A percentile compares a stretch with the other conserved stretches of the same genome.
phyloP scores from a whole-genome alignment of 2,888 invertebrate species.

The Cepaea hortensis region DNA sequence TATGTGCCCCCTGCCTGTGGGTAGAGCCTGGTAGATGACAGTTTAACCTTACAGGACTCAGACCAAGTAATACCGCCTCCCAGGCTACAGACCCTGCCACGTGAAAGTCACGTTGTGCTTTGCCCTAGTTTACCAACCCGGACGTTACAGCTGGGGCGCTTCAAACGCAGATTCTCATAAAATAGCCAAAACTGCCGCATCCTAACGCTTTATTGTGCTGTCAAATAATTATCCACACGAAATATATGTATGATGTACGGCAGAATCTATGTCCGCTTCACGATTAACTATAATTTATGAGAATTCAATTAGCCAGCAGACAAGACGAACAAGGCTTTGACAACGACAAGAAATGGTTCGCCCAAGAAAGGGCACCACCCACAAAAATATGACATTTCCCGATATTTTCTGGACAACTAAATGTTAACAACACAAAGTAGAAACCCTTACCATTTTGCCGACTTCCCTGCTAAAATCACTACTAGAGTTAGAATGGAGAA shows the following conservation, averaged over 20 bases:
- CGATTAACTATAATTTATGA: neutral
- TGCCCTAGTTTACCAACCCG: conserved; percentile 2
- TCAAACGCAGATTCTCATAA: too few species aligned
- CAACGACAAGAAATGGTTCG: neutral
- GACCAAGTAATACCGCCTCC: too few species aligned
- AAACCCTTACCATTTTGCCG: conserved; percentile 44
- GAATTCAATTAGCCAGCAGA: neutral
- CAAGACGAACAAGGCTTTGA: neutral
- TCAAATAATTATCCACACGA: too few species aligned
- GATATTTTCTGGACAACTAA: neutral
- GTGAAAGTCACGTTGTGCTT: conserved; percentile 26
- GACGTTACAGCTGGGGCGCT: neutral
- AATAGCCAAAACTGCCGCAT: too few species aligned
- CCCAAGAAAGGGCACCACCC: neutral
- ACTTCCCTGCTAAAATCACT: conserved; percentile 35
- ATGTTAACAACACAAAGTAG: neutral
- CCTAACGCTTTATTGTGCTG: too few species aligned
- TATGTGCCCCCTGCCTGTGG: too few species aligned
- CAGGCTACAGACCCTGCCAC: neutral
- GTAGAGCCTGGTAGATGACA: too few species aligned
- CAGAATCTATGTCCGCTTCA: neutral
- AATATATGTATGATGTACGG: too few species aligned
- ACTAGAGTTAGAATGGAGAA: conserved; percentile 33
- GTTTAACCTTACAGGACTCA: too few species aligned
- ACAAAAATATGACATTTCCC: neutral